phyloP scores from a whole-genome alignment of 1,140 invertebrate species.

The Panagrolaimus sp. region DNA sequence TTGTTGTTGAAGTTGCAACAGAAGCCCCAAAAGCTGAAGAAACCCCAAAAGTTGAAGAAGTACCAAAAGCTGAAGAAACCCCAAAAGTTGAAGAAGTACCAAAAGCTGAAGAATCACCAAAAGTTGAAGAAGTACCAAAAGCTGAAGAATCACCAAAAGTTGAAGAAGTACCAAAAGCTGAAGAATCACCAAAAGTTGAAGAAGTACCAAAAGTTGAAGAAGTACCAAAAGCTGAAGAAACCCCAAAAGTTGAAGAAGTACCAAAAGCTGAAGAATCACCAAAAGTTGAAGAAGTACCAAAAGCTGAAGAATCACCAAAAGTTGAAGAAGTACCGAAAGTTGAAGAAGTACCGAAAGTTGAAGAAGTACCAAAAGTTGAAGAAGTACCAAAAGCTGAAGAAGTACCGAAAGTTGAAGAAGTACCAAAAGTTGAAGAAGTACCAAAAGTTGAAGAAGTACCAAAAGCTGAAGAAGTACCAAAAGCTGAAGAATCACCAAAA shows the following conservation, averaged over 20 bases:
- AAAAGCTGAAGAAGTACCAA: neutral
- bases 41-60: neutral
- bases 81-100: neutral
- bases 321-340: neutral
- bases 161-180: conserved; percentile 9
- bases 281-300: neutral
- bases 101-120: neutral
- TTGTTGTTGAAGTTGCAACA: neutral
- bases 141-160: neutral
- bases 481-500: neutral
- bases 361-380: neutral
- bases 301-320: neutral
- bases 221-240: neutral
- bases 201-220: neutral
- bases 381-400: neutral
- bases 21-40: conserved; percentile 1
- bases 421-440: neutral
- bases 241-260: neutral
- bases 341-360: neutral
- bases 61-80: neutral
- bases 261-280: neutral
- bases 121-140: conserved; percentile 14
- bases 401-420: neutral
- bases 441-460: neutral
- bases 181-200: neutral